Conservation (phyloP, 1,140 invertebrate species). For the Samia ricini region DNA sequence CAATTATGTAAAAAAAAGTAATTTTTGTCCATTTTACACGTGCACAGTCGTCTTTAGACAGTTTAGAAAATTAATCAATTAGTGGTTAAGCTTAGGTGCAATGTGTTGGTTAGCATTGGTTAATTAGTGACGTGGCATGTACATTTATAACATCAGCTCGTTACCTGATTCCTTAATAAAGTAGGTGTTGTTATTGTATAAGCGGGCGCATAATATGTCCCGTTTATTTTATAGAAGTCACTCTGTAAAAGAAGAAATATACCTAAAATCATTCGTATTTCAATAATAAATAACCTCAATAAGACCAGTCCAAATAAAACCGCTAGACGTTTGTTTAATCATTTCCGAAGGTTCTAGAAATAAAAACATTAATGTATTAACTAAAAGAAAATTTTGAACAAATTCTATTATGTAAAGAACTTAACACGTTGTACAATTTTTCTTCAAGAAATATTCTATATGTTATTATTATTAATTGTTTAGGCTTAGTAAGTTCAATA, state of each 20-base stretch:
- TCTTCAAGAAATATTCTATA: too few relatives aligned
- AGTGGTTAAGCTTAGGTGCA: slow-evolving; percentile 46
- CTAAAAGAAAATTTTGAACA: too few relatives aligned
- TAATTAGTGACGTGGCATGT: slow-evolving; percentile 30
- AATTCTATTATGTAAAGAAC: too few relatives aligned
- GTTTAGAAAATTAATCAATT: slow-evolving; percentile 35
- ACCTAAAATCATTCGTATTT: slow-evolving; percentile 12
- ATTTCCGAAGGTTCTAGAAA: too few relatives aligned
- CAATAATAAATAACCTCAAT: background rate
- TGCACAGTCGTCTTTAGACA: slow-evolving; percentile 63
- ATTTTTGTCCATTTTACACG: slow-evolving; percentile 14
- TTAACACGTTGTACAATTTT: too few relatives aligned
- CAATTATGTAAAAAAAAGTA: background rate
- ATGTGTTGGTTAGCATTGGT: slow-evolving; percentile 33
- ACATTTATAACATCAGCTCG: slow-evolving; percentile 10
- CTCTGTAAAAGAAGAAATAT: slow-evolving; percentile 69
- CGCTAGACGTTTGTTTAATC: too few relatives aligned
- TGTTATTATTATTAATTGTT: too few relatives aligned
- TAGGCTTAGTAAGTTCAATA: too few relatives aligned
- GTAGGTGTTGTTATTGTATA: slow-evolving; percentile 49
- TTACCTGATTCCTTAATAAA: slow-evolving; percentile 62
- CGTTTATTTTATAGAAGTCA: slow-evolving; percentile 75
- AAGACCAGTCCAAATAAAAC: too few relatives aligned
- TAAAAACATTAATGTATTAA: too few relatives aligned
- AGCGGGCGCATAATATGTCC: slow-evolving; percentile 57